phyloP scores from a whole-genome alignment of 1,140 invertebrate genomes.

The Drosophila obscura region DNA sequence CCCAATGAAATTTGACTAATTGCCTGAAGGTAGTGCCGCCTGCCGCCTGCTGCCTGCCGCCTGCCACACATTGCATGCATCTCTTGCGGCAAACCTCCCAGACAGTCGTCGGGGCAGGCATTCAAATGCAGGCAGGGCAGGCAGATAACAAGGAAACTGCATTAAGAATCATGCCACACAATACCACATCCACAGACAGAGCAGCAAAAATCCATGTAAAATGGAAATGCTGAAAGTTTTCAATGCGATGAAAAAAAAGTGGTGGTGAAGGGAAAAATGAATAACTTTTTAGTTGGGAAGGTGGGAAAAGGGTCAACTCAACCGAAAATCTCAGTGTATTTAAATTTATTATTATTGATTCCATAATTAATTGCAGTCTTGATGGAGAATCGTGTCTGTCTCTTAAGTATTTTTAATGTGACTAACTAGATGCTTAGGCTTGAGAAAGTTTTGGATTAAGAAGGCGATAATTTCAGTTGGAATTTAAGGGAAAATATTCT shows the following conservation, averaged over 20 bases:
- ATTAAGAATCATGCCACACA: constrained; percentile 38
- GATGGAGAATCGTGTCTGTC: neutral
- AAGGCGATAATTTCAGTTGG: too few species aligned
- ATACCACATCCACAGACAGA: neutral
- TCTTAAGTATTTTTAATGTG: neutral
- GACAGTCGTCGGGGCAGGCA: constrained; percentile 9
- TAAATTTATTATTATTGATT: constrained; percentile 3
- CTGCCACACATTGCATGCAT: too few species aligned
- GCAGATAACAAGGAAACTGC: constrained; percentile 67
- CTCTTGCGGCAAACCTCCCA: too few species aligned
- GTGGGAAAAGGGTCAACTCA: neutral
- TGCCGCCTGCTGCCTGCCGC: too few species aligned
- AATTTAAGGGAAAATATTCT: too few species aligned
- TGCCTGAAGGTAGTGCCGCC: constrained; percentile 26
- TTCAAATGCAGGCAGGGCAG: constrained; percentile 63
- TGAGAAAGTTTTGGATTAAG: too few species aligned
- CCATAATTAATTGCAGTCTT: neutral
- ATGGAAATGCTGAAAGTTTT: constrained; percentile 25
- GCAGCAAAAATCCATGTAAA: constrained; percentile 42
- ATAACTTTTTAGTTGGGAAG: too few species aligned
- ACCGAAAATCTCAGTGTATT: neutral
- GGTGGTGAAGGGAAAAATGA: neutral
- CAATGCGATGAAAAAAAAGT: too few species aligned
- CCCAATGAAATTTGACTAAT: constrained; percentile 60
- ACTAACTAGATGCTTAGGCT: too few species aligned